Evolutionary conservation across 2,797 vertebrate genomes (phyloP), one percentile per base, ranked within the genome.

Genomic region (Silurus aristotelis): DNA sequence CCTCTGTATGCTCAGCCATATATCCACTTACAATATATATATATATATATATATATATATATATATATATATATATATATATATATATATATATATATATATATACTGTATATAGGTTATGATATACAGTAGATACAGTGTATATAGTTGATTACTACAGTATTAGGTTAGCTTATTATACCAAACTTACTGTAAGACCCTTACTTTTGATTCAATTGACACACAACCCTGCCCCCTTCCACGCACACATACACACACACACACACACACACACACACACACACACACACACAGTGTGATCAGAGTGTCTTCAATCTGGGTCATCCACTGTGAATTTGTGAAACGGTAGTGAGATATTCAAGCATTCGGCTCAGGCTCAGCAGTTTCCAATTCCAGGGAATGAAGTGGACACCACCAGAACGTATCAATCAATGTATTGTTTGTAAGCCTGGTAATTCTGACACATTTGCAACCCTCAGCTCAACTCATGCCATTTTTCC

Each of bases 301-400:
- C 73, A 77, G n/a, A 58, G 55, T 58, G 25, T 60, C 27, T 58
- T 77, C 25, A 31, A 60, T 77, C 73, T 77, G 73, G 73, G 73
- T 58, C 55, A 77, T 20, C 46, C 72, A 75, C 48, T 17, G 22
- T 75, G 72, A 75, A 31, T 58, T 58, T 77, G 8, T 77, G 15
- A 60, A 27, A 58, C 15, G 10, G 55, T 56, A 52, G n/a, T 75
- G n/a, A 75, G n/a, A 75, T 77, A 17, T 38, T 60, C 31, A 8
- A 27, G 52, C 0, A 5, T 27, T 76, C 73, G 58, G 17, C 25
- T 77, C 3, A 77, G 52, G 25, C 55, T 27, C 73, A 60, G 73
- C 25, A 58, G 73, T 77, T 77, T 77, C 73, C 55, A 76, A 12
- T 76, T 76, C 73, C 17, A n/a, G 0, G 25, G 13, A 76, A 17